Evolutionary conservation across 2,113 vertebrate genomes (phyloP).

Genomic region (Vidua macroura): DNA sequence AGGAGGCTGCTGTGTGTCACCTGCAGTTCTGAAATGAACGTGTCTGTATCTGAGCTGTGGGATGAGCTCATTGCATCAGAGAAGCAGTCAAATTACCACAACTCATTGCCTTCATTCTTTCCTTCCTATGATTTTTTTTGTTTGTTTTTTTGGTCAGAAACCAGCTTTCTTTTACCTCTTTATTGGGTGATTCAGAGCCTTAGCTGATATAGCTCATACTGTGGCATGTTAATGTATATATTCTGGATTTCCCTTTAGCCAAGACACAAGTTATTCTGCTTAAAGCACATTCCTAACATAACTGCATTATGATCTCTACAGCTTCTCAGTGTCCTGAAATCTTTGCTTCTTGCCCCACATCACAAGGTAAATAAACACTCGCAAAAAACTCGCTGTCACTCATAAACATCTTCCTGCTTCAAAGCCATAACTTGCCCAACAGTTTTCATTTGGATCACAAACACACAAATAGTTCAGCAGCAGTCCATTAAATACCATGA

Average conservation of each 20-base stretch:
- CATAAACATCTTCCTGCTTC: background rate
- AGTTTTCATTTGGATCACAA: conserved; percentile 58
- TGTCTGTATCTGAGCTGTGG: background rate
- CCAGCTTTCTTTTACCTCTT: background rate
- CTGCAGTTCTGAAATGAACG: background rate
- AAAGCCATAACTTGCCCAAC: conserved; percentile 24
- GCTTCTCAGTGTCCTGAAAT: background rate
- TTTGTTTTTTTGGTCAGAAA: accelerated
- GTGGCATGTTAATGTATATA: background rate
- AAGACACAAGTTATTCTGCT: background rate
- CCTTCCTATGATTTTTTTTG: background rate
- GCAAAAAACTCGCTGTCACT: conserved; percentile 7
- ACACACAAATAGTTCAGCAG: conserved; percentile 69
- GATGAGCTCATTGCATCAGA: background rate
- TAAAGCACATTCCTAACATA: background rate
- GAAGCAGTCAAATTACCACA: background rate
- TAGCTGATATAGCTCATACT: background rate
- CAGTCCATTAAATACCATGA: conserved; percentile 71
- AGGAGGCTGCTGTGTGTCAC: background rate
- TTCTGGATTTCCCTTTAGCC: background rate
- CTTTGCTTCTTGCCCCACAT: background rate
- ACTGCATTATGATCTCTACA: background rate
- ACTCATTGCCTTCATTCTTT: background rate
- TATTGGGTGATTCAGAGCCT: background rate
- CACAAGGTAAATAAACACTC: background rate